Evolutionary conservation across 2,888 invertebrate genomes (phyloP), one percentile per base, ranked within the genome.

Genomic region (Drosophila nr. fundita): DNA sequence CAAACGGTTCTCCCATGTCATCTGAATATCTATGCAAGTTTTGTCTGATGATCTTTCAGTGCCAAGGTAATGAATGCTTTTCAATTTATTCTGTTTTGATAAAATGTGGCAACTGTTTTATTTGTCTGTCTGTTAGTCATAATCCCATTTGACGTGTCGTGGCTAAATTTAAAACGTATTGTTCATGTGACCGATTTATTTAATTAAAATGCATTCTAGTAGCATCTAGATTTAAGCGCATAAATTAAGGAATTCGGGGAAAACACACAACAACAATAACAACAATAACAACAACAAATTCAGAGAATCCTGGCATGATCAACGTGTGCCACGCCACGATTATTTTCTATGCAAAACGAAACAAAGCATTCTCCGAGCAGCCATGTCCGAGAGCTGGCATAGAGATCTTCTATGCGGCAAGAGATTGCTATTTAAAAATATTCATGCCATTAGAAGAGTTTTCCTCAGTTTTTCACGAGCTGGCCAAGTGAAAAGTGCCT

Each of bases 401-500:
- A 42, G 48, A 50, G 7, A 40, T 57, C 34, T 27, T 27, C 18
- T 54, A 13, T 27, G 36, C 54, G 27, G 36, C 36, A 38, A 27
- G 55, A 55, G 55, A 42, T 54, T 32, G 52, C 29, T 32, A 53
- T 32, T 90, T 92, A 92, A 91, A 93, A 93, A 93, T 93, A 93
- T 92, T 60, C 49, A 59, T 67, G 57, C 59, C 42, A 59, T 74
- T 89, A 76, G 78, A 82, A 67, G 64, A 70, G 67, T 68, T 83
- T 73, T 80, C 50, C 66, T 91, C 91, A 93, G 93, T 93, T 92
- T 92, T 91, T 85, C 87, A 86, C 89, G 90, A 92, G 91, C 88
- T 89, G 87, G 80, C 87, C 84, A 87, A 80, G 83, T 90, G 90
- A 85, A 80, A 82, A 91, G 92, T 90, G 88, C 85, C 85, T 82